Base-by-base conservation (phyloP, 2,888 invertebrate species). In the Leucophenga maculata region DNA sequence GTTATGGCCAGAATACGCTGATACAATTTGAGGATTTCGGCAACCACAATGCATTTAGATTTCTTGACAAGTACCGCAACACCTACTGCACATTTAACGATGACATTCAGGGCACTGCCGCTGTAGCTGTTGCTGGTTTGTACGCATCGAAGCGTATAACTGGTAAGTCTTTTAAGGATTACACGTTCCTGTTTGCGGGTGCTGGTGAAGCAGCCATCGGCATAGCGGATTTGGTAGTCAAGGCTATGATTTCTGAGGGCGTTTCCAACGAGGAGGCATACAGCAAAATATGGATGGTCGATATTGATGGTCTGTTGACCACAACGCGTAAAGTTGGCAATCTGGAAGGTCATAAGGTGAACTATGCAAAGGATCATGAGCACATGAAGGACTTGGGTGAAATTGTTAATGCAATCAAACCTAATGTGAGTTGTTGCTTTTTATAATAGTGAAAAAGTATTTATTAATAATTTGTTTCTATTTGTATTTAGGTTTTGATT, bases 51-150 rank as follows among this genome's bases (percentile, higher is more conserved):
- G 99, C 99, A n/a, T 98, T 97, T 89, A 92, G 95, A 59, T 93
- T 98, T 75, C 90, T 99, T 70, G 94, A 95, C 83, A 97, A 95
- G 89, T 99, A 98, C 89, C 92, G 97, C 72, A 90, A 94, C 83
- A 92, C 92, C 76, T 99, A 97, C 88, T 99, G 99, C 89, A 98
- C 98, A 22, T 99, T 99, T 89, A 99, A 99, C 89, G 99, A 99
- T 85, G 99, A 99, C 86, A 99, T 99, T 85, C 98, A 99, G 89
- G 97, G 98, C 77, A 97, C 98, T 0, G 99, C 99, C 1, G 93
- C 96, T 32, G 99, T 99, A 0, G 97, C 97, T 9, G 95, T 98
- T 1, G 97, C 97, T 6, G 99, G 99, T 0, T 90, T 99, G 20
- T 90, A 88, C 65, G 88, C 89, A 11, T 87, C 88, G 0, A 85